These are phyloP conservation scores for Microctenopoma steveboyesi DNA, from an alignment of 2,797 vertebrate genomes.

Conservation along the genomic window DNA sequence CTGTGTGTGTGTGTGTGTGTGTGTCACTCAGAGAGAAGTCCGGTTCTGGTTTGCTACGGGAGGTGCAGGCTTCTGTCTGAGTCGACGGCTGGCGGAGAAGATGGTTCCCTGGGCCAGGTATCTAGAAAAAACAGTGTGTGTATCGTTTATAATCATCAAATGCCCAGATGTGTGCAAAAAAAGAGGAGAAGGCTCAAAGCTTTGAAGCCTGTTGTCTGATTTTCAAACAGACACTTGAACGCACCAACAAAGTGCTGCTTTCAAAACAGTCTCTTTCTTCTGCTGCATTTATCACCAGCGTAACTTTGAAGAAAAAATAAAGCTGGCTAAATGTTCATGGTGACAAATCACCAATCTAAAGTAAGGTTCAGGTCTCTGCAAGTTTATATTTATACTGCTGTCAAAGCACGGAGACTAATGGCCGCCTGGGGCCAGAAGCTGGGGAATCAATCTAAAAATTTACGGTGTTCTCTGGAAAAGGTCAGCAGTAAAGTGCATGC, in stretches of 20 bases:
- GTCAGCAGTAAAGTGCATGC: conserved; percentile 45
- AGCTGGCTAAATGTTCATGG: conserved; percentile 16
- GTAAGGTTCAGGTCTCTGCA: conserved; percentile 32
- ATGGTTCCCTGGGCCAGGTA: conserved; percentile 95
- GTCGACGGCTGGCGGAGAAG: conserved; percentile 86
- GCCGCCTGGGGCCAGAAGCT: conserved; percentile 25
- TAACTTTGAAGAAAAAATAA: conserved; percentile 25
- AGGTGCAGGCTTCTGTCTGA: conserved; percentile 94
- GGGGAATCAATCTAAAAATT: conserved; percentile 36
- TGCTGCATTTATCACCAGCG: background rate
- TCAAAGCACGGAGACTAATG: conserved; percentile 47
- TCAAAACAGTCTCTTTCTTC: background rate
- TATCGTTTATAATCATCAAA: background rate
- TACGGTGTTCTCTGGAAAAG: conserved; percentile 37
- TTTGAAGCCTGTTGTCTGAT: too few relatives aligned
- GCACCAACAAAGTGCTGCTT: background rate
- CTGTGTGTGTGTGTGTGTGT: conserved; percentile 8
- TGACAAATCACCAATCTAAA: conserved; percentile 33
- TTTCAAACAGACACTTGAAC: background rate
- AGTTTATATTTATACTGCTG: conserved; percentile 35
- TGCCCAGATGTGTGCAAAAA: background rate
- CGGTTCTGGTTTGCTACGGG: conserved; percentile 95
- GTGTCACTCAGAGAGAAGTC: conserved; percentile 84
- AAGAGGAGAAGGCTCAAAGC: too few relatives aligned
- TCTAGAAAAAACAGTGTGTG: background rate